A percentile compares a stretch with the other conserved stretches of the same genome.
Evolutionary conservation across 2,888 invertebrate species (phyloP).

Genomic region (Nysson spinosus): DNA sequence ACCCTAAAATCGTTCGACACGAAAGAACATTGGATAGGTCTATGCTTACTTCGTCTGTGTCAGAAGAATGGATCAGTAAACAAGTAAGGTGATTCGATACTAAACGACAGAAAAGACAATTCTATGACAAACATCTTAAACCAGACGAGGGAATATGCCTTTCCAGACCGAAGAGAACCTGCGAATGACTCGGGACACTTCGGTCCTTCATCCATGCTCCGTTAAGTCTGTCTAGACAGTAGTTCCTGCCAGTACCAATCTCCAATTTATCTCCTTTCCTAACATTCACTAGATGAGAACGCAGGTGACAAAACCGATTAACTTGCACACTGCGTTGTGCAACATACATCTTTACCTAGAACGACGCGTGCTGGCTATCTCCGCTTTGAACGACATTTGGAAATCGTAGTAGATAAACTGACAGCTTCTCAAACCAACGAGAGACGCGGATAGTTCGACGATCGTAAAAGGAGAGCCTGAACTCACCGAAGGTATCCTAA

Average conservation of each 20-base stretch:
- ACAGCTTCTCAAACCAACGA: constrained; percentile 19
- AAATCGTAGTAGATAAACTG: constrained; percentile 55
- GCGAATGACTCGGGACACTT: constrained; percentile 6
- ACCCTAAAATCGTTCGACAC: too few species aligned
- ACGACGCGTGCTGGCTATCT: constrained; percentile 42
- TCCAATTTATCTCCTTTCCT: constrained; percentile 28
- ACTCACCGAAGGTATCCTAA: not conserved
- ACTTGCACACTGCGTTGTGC: constrained; percentile 3
- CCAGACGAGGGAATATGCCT: too few species aligned
- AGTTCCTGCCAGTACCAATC: constrained; percentile 27
- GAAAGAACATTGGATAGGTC: too few species aligned
- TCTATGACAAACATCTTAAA: too few species aligned
- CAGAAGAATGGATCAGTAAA: too few species aligned
- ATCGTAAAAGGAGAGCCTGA: constrained; percentile 45
- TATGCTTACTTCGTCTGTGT: too few species aligned
- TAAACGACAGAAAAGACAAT: too few species aligned
- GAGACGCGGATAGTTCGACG: constrained; percentile 21
- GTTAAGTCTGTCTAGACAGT: constrained; percentile 31
- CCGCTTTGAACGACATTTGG: constrained; percentile 18
- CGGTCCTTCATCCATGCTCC: constrained; percentile 35
- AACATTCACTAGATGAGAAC: not conserved
- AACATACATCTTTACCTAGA: too few species aligned
- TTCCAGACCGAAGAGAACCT: constrained; percentile 4
- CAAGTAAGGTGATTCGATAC: too few species aligned
- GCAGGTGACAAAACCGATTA: constrained; percentile 49